Evolutionary conservation across 2,888 invertebrate species (phyloP).

Genomic region (Bruchidius siliquastri): DNA sequence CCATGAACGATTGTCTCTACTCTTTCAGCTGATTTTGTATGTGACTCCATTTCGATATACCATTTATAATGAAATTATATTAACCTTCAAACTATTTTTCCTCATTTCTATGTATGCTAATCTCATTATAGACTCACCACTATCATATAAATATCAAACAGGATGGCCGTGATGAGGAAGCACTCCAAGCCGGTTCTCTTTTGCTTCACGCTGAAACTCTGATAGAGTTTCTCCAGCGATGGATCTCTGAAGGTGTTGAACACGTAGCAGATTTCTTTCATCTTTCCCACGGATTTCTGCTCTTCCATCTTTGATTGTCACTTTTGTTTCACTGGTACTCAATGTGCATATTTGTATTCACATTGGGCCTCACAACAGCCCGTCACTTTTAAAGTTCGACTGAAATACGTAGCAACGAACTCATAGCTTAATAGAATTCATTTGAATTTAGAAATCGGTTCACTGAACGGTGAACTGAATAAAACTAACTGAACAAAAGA

Average conservation of each 20-base stretch:
- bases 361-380: neutral
- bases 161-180: constrained; percentile 62
- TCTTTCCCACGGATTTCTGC: constrained; percentile 38
- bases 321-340: neutral
- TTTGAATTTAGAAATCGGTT: too few species aligned
- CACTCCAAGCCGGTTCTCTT: constrained; percentile 66
- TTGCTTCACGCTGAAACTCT: constrained; percentile 67
- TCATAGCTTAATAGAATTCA: too few species aligned
- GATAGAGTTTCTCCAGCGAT: constrained; percentile 65
- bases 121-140: constrained; percentile 51
- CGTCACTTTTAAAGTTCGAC: neutral
- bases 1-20: too few species aligned
- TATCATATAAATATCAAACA: constrained; percentile 61
- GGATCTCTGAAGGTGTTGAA: constrained; percentile 55
- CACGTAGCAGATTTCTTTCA: constrained; percentile 33
- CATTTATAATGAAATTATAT: too few species aligned
- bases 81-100: too few species aligned
- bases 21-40: too few species aligned
- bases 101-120: too few species aligned
- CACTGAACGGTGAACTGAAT: too few species aligned
- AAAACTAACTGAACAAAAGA: too few species aligned
- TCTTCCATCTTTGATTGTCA: constrained; percentile 31
- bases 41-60: too few species aligned
- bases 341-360: neutral
- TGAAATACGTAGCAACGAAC: neutral